These are phyloP conservation scores for Corapipo altera DNA, from an alignment of 2,113 vertebrate species.

Conservation along the genomic window DNA sequence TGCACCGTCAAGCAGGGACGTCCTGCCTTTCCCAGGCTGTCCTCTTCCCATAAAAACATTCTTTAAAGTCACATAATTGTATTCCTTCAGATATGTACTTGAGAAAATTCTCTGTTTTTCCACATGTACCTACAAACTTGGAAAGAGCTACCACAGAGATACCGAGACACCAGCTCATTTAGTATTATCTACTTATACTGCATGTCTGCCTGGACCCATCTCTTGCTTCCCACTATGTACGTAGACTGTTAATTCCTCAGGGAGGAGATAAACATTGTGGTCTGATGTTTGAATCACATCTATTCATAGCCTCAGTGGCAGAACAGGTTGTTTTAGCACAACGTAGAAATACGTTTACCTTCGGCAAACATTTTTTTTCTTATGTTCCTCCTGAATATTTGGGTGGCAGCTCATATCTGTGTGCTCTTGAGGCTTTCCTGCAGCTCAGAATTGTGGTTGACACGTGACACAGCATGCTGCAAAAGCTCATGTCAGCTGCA, in stretches of 20 bases:
- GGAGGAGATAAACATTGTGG: neutral
- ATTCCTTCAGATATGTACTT: neutral
- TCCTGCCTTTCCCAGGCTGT: neutral
- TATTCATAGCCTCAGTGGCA: neutral
- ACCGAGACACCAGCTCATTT: neutral
- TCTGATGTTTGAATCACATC: neutral
- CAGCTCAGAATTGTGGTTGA: neutral
- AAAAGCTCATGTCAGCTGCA: slow-evolving; percentile 9
- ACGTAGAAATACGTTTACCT: neutral
- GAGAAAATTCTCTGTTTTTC: neutral
- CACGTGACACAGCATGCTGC: neutral
- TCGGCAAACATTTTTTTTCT: neutral
- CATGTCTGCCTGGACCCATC: neutral
- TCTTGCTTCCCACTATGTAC: neutral
- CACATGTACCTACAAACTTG: neutral
- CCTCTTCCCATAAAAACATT: neutral
- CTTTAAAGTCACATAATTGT: neutral
- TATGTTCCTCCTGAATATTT: neutral
- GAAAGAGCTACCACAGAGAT: neutral
- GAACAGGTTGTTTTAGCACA: slow-evolving; percentile 8
- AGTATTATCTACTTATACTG: neutral
- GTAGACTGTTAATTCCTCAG: neutral
- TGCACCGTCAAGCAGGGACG: neutral
- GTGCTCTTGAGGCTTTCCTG: neutral
- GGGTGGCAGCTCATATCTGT: neutral